These are phyloP conservation scores for Eumacrocentrus americanus DNA, from an alignment of 2,888 invertebrate species.

Conservation along the genomic window DNA sequence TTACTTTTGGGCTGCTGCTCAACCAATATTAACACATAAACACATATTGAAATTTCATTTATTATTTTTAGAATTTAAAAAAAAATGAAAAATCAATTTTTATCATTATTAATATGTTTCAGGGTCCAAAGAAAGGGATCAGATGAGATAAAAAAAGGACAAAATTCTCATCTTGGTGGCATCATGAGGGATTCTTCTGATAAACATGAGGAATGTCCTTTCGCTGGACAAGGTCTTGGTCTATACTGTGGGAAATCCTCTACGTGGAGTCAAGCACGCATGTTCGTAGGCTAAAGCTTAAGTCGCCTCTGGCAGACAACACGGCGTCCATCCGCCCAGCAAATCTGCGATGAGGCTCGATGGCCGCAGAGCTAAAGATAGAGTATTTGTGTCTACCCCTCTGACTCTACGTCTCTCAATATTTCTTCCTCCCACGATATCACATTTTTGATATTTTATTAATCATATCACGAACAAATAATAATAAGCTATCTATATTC, in stretches of 20 bases:
- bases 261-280: not conserved
- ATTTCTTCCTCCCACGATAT: slow-evolving; percentile 3
- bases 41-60: too few relatives aligned
- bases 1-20: not conserved
- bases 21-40: not conserved
- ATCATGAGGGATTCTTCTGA: not conserved
- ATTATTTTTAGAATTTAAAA: not conserved
- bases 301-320: slow-evolving; percentile 35
- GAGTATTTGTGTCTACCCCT: slow-evolving; percentile 19
- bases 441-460: not conserved
- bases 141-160: too few relatives aligned
- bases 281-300: slow-evolving; percentile 12
- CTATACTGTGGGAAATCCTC: not conserved
- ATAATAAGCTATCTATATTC: too few relatives aligned
- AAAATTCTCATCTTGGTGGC: too few relatives aligned
- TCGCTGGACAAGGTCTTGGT: not conserved
- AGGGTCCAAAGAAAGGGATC: too few relatives aligned
- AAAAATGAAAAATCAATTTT: too few relatives aligned
- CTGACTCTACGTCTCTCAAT: slow-evolving; percentile 1
- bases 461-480: not conserved
- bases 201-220: not conserved
- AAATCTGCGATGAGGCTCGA: slow-evolving; percentile 15
- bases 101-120: too few relatives aligned
- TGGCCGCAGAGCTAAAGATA: slow-evolving; percentile 35
- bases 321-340: slow-evolving; percentile 30